Evolutionary conservation across 30 jellyfish, hydroid and myxozoan species (phyloP).

Genomic region (Aurelia sp.): DNA sequence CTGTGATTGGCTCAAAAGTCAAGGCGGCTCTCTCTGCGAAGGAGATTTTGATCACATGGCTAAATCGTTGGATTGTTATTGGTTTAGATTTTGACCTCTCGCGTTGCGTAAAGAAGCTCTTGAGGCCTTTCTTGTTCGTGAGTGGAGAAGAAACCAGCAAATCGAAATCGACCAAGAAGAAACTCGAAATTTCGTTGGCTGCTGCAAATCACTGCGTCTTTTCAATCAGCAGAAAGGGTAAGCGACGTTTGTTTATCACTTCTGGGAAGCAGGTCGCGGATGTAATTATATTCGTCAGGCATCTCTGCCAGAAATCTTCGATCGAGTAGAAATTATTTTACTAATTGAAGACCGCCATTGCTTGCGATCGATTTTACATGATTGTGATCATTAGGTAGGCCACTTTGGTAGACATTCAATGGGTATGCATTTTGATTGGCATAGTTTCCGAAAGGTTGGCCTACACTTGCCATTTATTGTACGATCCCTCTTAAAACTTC

Average conservation of each 20-base stretch:
- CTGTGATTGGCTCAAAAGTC: too few species aligned
- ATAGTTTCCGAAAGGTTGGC: too few species aligned
- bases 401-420: too few species aligned
- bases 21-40: not conserved
- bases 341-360: not conserved
- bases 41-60: constrained; percentile 20
- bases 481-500: too few species aligned
- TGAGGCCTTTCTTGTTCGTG: constrained; percentile 84
- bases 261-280: constrained; percentile 22
- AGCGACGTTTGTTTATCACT: constrained; percentile 28
- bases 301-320: too few species aligned
- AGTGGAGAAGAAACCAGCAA: constrained; percentile 88
- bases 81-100: constrained; percentile 65
- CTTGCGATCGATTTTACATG: too few species aligned
- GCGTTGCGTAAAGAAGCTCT: constrained; percentile 52
- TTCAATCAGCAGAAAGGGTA: constrained; percentile 54
- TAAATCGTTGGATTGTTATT: constrained; percentile 1
- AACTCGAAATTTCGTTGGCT: constrained; percentile 91
- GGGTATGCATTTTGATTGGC: too few species aligned
- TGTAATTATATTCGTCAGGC: not conserved
- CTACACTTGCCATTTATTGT: too few species aligned
- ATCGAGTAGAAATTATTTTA: too few species aligned
- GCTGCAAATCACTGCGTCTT: constrained; percentile 52
- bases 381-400: too few species aligned
- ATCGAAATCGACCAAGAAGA: constrained; percentile 73